These are phyloP conservation scores for Catharus fuscescens DNA, from an alignment of 2,113 vertebrate species.

Conservation along the genomic window DNA sequence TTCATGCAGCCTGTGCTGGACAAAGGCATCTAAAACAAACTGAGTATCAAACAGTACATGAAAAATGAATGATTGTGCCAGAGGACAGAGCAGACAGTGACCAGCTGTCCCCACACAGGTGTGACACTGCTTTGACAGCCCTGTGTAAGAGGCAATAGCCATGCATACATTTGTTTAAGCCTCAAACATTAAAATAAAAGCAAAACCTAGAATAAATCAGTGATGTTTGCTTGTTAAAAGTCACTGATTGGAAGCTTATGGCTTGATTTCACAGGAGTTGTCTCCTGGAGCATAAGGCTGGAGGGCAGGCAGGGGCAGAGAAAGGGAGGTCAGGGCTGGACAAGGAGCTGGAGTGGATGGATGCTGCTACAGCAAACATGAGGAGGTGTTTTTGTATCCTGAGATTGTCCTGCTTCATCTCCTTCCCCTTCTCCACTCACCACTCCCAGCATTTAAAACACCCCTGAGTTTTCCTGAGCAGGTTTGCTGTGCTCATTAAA, in stretches of 20 bases:
- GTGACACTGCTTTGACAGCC: not conserved
- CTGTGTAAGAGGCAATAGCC: not conserved
- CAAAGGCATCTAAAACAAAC: not conserved
- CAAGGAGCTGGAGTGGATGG: not conserved
- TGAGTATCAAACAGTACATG: not conserved
- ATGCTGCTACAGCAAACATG: not conserved
- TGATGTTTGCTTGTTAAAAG: not conserved
- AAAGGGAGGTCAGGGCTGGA: not conserved
- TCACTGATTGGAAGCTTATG: not conserved
- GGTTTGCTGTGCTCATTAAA: constrained; percentile 48
- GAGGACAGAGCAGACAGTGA: not conserved
- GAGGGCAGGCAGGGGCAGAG: not conserved
- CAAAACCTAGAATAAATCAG: not conserved
- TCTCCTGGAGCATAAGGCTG: not conserved
- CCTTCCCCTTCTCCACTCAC: not conserved
- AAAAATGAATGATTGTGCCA: not conserved
- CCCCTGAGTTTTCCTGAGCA: not conserved
- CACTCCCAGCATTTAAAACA: constrained; percentile 34
- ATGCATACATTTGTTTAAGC: not conserved
- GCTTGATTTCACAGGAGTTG: not conserved
- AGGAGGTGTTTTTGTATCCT: not conserved
- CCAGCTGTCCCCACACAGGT: not conserved
- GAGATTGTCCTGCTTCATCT: not conserved
- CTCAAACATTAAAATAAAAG: not conserved
- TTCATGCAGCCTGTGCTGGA: not conserved